Evolutionary conservation across 2,888 invertebrate genomes (phyloP).

Genomic region (Megalurothrips usitatus): DNA sequence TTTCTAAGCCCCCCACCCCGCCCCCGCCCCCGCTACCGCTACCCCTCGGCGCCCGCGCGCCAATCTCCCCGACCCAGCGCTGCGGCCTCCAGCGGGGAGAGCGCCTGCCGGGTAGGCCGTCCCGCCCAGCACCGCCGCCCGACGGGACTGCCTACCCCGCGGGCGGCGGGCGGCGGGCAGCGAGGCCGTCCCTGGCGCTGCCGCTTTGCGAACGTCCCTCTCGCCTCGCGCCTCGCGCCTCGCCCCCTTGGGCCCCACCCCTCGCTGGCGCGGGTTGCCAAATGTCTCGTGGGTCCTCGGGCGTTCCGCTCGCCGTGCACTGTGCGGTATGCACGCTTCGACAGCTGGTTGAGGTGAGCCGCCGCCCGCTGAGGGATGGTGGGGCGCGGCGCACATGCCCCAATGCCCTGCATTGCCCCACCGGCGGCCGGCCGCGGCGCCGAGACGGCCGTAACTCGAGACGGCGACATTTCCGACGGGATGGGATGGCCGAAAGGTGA

Average conservation of each 20-base stretch:
- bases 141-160: background rate
- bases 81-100: background rate
- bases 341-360: slow-evolving; percentile 1
- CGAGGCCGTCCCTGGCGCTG: background rate
- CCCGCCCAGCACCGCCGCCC: background rate
- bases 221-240: background rate
- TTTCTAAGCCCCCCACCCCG: background rate
- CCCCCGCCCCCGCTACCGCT: background rate
- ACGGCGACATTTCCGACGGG: background rate
- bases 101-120: background rate
- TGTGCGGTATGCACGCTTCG: slow-evolving; percentile 8
- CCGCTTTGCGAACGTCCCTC: background rate
- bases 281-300: background rate
- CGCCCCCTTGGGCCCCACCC: no score
- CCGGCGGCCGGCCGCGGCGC: no score
- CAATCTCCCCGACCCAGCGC: no score
- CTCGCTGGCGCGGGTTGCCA: background rate
- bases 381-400: background rate
- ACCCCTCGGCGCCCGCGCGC: background rate
- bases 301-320: background rate
- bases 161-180: background rate
- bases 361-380: background rate
- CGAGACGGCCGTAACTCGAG: slow-evolving; percentile 5
- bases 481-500: no score
- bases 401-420: no score